Base-by-base conservation (phyloP, 1,140 invertebrate genomes). In the Sminthurides bifidus region DNA sequence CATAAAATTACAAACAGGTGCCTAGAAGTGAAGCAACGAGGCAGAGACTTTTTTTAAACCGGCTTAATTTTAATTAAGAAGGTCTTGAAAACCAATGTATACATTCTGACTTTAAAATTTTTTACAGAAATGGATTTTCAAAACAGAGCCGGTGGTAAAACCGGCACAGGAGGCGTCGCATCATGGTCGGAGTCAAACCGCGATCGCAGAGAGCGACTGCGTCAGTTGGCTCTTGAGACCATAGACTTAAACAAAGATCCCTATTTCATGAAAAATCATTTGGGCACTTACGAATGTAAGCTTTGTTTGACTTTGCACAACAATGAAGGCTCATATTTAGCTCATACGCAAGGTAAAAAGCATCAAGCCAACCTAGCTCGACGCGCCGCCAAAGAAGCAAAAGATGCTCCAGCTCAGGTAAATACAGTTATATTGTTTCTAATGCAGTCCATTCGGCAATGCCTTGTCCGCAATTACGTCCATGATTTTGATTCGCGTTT, bases 341-440 rank as follows among this genome's bases (percentile, higher is more conserved):
- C 96, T 14, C 96, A 99, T 67, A 99, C 96, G 0, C 96, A 99
- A 73, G 96, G 96, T n/a, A 99, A 99, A 70, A 99, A 99, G 67
- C 96, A 99, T 87, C 96, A 99, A 72, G 89, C 92, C 0, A 99
- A 99, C 75, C 78, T 99, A 67, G 95, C 94, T 6, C 76, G 95
- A 33, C 76, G 96, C 74, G 95, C 95, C 46, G 95, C 95, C 0
- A 98, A 98, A 72, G 95, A 99, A 74, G 94, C 95, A 3, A 95
- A 96, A 70, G 95, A 98, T 74, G 82, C 88, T 10, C 93, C 93
- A 0, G 82, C 85, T 38, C 80, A 78, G 64, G 72, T 73, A 61
- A 44, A 35, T 19, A 51, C n/a, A n/a, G 19, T 21, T 6, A 15
- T 48, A 30, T 31, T 35, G 14, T 21, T 37, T 8, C 27, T 35